Conservation (phyloP, 2,797 vertebrate genomes). For the Propithecus perrieri region DNA sequence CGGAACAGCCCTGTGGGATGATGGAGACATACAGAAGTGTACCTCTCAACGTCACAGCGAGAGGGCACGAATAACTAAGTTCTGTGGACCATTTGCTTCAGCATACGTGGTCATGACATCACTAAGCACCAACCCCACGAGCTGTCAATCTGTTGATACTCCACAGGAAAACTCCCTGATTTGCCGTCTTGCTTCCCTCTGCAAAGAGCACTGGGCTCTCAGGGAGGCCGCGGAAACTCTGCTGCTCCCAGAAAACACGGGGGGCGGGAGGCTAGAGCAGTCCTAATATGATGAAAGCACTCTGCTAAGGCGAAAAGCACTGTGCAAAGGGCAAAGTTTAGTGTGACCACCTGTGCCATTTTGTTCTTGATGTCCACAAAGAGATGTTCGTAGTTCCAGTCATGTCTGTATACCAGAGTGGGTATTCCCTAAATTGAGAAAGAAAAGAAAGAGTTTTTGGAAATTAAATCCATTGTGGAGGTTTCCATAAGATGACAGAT, state of each 20-base stretch:
- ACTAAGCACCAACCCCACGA: background rate
- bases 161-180: too few species aligned
- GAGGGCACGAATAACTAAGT: background rate
- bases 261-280: background rate
- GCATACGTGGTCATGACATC: accelerated
- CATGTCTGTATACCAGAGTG: conserved; percentile 91
- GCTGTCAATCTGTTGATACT: background rate
- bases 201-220: background rate
- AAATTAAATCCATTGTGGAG: accelerated
- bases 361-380: conserved; percentile 90
- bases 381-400: conserved; percentile 94
- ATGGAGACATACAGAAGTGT: too few species aligned
- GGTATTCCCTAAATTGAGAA: conserved; percentile 91
- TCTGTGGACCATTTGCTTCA: background rate
- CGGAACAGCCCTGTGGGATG: background rate
- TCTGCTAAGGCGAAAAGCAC: too few species aligned
- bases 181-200: too few species aligned
- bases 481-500: background rate
- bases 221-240: background rate
- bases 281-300: accelerated
- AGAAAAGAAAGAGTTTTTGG: background rate
- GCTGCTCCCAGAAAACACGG: accelerated
- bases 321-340: accelerated
- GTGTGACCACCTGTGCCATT: conserved; percentile 88
- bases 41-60: background rate